Evolutionary conservation across 2,888 invertebrate genomes (phyloP).

Genomic region (Tipula unca): DNA sequence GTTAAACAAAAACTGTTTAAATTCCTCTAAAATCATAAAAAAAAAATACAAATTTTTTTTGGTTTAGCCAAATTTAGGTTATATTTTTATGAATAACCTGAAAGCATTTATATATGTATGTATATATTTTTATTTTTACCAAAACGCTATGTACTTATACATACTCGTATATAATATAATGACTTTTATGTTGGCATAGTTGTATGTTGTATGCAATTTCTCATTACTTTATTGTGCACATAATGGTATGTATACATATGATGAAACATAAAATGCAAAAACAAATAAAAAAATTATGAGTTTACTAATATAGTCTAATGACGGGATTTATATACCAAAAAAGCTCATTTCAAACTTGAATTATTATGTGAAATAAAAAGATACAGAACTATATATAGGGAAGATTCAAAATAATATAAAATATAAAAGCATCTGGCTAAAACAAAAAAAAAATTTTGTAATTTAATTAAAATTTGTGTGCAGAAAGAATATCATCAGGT

Average conservation of each 20-base stretch:
- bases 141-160: not conserved
- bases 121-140: not conserved
- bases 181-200: not conserved
- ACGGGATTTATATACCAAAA: not conserved
- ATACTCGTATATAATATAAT: not conserved
- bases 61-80: not conserved
- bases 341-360: not conserved
- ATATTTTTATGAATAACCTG: not conserved
- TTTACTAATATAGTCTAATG: not conserved
- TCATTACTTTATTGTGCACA: not conserved
- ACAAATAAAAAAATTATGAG: not conserved
- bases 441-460: not conserved
- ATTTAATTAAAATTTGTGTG: not conserved
- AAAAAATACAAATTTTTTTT: not conserved
- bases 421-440: not conserved
- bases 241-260: not conserved
- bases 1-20: not conserved
- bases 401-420: not conserved
- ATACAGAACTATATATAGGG: not conserved
- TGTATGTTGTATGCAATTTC: not conserved
- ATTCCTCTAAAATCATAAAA: not conserved
- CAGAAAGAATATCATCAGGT: not conserved
- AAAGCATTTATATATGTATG: not conserved
- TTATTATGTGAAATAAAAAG: not conserved
- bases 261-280: not conserved